Evolutionary conservation across 2,888 invertebrate genomes (phyloP).

Genomic region (Elaeidobius kamerunicus): DNA sequence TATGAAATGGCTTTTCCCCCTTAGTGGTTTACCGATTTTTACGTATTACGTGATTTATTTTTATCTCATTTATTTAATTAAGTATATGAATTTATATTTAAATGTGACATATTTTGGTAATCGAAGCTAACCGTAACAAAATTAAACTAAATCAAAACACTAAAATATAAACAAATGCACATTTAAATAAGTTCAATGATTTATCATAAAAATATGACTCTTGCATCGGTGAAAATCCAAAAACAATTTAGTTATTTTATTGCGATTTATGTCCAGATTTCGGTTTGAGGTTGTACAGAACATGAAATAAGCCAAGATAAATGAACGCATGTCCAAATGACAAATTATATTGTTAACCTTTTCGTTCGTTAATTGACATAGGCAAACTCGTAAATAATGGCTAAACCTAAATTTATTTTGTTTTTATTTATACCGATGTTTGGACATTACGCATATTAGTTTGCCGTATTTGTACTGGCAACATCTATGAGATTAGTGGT

Average conservation of each 20-base stretch:
- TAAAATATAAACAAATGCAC: conserved; percentile 12
- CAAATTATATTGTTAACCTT: conserved; percentile 32
- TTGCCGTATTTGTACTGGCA: conserved; percentile 9
- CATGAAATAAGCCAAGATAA: conserved; percentile 28
- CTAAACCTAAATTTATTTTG: conserved; percentile 29
- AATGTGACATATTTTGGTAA: neutral
- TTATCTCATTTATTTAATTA: no score
- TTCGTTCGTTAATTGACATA: conserved; percentile 31
- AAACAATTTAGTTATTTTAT: conserved; percentile 32
- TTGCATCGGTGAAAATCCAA: conserved; percentile 22
- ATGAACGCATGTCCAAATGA: conserved; percentile 25
- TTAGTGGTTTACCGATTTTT: no score
- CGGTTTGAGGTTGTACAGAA: conserved; percentile 27
- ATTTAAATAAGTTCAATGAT: conserved; percentile 28
- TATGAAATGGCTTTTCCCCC: no score
- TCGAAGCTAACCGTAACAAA: neutral
- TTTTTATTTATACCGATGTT: conserved; percentile 21
- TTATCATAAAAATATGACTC: conserved; percentile 28
- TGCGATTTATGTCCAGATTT: conserved; percentile 25
- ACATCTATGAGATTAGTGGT: no score
- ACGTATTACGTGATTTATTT: no score
- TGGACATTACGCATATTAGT: conserved; percentile 13
- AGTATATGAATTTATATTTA: no score
- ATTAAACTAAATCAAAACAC: conserved; percentile 10
- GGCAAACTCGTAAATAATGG: conserved; percentile 31